phyloP scores from a whole-genome alignment of 2,113 vertebrate genomes.

The Poecile atricapillus region DNA sequence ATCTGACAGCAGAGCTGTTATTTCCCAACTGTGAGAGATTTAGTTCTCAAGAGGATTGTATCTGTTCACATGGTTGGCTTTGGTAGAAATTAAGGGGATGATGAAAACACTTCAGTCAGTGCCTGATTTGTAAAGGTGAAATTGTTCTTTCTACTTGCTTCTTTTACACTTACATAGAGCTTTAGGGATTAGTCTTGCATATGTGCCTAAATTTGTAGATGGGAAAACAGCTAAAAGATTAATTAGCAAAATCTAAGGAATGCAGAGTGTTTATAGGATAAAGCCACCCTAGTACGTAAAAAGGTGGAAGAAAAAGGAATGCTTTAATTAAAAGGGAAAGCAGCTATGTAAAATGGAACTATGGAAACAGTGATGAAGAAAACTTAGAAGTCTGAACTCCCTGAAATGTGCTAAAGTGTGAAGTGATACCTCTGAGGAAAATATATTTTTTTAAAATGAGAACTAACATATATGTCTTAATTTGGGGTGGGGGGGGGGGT shows the following conservation, averaged over 20 bases:
- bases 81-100: background rate
- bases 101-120: background rate
- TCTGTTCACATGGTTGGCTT: background rate
- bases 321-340: background rate
- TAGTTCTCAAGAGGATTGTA: background rate
- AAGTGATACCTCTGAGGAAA: background rate
- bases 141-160: background rate
- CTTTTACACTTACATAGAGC: background rate
- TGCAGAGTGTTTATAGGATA: background rate
- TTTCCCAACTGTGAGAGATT: background rate
- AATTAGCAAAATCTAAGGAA: background rate
- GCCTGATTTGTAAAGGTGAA: background rate
- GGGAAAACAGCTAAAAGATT: background rate
- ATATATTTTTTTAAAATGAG: background rate
- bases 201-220: background rate
- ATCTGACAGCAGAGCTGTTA: background rate
- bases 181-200: background rate
- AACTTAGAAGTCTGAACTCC: background rate
- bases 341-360: background rate
- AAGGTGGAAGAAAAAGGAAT: background rate
- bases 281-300: background rate
- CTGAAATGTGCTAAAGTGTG: background rate
- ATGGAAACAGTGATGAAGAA: background rate
- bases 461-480: background rate
- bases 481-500: background rate